These are phyloP conservation scores for Dendropsophus ebraccatus DNA, from an alignment of 2,113 vertebrate genomes.

Conservation along the genomic window DNA sequence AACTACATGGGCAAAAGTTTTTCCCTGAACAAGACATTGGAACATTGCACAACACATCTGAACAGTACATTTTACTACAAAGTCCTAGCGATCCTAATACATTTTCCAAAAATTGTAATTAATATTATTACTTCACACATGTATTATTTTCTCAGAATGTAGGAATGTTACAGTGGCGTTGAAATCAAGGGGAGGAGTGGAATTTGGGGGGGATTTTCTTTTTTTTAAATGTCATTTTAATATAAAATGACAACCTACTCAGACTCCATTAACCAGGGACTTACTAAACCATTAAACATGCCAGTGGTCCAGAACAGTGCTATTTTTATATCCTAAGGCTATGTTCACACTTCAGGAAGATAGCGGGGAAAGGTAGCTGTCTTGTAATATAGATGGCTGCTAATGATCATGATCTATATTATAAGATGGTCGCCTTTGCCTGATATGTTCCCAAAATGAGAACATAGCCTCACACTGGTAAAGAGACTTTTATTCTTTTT, in stretches of 20 bases:
- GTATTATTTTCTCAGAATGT: not conserved
- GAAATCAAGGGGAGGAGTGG: not conserved
- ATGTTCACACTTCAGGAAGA: no score
- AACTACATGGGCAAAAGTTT: not conserved
- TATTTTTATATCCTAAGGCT: not conserved
- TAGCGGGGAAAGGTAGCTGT: no score
- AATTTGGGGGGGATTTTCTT: no score
- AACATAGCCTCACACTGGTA: no score
- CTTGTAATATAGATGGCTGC: no score
- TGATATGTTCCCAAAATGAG: no score
- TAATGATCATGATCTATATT: no score
- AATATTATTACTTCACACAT: not conserved
- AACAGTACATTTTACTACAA: not conserved
- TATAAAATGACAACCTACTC: conserved; percentile 46
- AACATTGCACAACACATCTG: not conserved
- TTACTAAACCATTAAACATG: conserved; percentile 4
- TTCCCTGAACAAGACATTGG: not conserved
- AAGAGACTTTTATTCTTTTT: not conserved
- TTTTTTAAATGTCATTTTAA: conserved; percentile 49
- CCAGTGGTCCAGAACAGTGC: not conserved
- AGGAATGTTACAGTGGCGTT: not conserved
- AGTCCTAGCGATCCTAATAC: not conserved
- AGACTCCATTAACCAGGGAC: not conserved
- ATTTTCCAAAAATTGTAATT: not conserved
- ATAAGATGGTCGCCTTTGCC: no score